These are phyloP conservation scores for Galeopterus variegatus DNA, from an alignment of 2,113 vertebrate species.

Conservation along the genomic window DNA sequence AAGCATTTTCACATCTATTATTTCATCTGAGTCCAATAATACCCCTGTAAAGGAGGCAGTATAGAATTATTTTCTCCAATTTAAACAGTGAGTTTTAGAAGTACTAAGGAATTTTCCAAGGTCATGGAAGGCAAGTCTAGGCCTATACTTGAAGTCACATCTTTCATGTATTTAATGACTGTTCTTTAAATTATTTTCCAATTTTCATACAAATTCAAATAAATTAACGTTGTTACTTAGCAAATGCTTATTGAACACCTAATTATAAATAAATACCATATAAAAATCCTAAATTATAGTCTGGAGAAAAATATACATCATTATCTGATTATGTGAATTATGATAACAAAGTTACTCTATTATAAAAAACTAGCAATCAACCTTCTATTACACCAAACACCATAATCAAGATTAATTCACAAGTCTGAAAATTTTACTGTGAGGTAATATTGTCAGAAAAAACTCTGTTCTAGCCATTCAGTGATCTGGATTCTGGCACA, in stretches of 20 bases:
- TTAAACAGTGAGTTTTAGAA: constrained; percentile 43
- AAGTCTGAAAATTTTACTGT: not conserved
- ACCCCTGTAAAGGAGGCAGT: not conserved
- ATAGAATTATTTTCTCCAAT: constrained; percentile 4
- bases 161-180: constrained; percentile 14
- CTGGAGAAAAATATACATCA: constrained; percentile 44
- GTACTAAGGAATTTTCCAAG: constrained; percentile 15
- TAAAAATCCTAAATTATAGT: constrained; percentile 49
- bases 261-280: not conserved
- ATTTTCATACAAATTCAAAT: constrained; percentile 47
- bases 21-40: not conserved
- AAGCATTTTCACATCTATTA: constrained; percentile 44
- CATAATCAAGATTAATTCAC: constrained; percentile 43
- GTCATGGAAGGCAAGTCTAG: constrained; percentile 54
- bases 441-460: not conserved
- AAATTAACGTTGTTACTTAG: constrained; percentile 36
- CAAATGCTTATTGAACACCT: constrained; percentile 45
- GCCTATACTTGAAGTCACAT: not conserved
- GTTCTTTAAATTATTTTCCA: constrained; percentile 29
- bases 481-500: not conserved
- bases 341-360: not conserved
- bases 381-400: not conserved
- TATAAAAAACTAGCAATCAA: constrained; percentile 45
- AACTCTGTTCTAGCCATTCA: not conserved
- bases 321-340: constrained; percentile 18